Base-by-base conservation (phyloP, 2,797 vertebrate genomes). In the Gobio occitaniae region DNA sequence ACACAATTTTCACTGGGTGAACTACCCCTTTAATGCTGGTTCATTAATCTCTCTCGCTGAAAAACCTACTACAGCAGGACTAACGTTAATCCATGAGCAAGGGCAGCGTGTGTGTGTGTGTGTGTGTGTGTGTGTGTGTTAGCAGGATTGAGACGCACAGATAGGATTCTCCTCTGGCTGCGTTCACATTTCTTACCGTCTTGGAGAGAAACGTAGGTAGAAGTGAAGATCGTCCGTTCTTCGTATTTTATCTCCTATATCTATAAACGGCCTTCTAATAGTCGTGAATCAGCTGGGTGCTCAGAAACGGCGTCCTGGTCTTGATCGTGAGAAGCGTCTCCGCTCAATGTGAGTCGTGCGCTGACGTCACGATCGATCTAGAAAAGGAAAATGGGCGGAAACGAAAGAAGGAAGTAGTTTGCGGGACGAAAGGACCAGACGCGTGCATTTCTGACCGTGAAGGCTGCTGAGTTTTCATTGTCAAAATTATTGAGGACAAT, bases 161-260 rank as follows among this genome's bases (percentile, higher is more conserved):
- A 70, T 15, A n/a, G 66, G 66, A 71, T 82, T 84, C 82, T 59
- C 61, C 44, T 25, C 59, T 21, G 8, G 10, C 36, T 66, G 52
- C 36, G 25, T 29, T 38, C 5, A 7, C 8, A 6, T 63, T 32
- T 69, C 88, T 85, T 89, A 89, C 88, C 86, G 81, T 83, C 32
- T 44, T 15, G 36, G 36, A 38, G 74, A 63, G 70, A 80, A 59
- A 44, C 56, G 81, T 54, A 59, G 63, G 69, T 9, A n/a, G 32
- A 25, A 25, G 9, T 16, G 10, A 6, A 38, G 15, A 12, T 52
- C 63, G 54, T 68, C 48, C 6, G 44, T 41, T 69, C 41, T 47
- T 48, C 29, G 25, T 11, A 11, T 52, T 41, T 3, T 11, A 10
- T 41, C 29, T 61, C 2, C 4, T 15, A 4, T 25, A 54, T 3